These are phyloP conservation scores for Neuroterus valhalla DNA, from an alignment of 1,140 invertebrate genomes.

Conservation along the genomic window DNA sequence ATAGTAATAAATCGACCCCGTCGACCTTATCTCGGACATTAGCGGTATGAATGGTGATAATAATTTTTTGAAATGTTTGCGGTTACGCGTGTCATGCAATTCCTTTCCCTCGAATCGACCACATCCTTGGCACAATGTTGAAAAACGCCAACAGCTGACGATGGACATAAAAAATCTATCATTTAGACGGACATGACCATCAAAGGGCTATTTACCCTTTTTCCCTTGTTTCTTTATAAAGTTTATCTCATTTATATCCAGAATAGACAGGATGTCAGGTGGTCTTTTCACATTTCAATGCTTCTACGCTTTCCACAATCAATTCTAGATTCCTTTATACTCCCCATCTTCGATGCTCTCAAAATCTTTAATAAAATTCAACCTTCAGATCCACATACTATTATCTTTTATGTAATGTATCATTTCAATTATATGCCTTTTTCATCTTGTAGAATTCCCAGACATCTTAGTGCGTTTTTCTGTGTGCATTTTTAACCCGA, in stretches of 20 bases:
- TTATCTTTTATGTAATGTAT: neutral
- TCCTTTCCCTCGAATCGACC: slow-evolving; percentile 24
- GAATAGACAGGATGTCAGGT: slow-evolving; percentile 23
- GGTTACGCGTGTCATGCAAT: slow-evolving; percentile 19
- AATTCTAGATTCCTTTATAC: slow-evolving; percentile 5
- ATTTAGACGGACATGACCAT: slow-evolving; percentile 11
- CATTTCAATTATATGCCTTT: neutral
- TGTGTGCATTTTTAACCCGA: neutral
- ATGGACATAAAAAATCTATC: slow-evolving; percentile 1
- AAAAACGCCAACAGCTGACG: slow-evolving; percentile 14
- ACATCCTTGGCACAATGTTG: slow-evolving; percentile 18
- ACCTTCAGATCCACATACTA: neutral
- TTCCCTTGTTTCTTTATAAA: neutral
- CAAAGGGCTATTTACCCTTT: slow-evolving; percentile 24
- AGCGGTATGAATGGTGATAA: neutral
- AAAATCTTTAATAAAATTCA: slow-evolving; percentile 23
- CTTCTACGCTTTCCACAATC: neutral
- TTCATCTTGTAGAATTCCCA: no score
- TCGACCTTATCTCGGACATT: slow-evolving; percentile 9
- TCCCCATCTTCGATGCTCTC: neutral
- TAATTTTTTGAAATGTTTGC: slow-evolving; percentile 20
- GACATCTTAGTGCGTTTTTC: neutral
- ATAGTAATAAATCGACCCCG: neutral
- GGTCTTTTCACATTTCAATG: slow-evolving; percentile 22
- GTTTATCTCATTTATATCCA: slow-evolving; percentile 7